Evolutionary conservation across 2,888 invertebrate species (phyloP).

Genomic region (Actias luna): DNA sequence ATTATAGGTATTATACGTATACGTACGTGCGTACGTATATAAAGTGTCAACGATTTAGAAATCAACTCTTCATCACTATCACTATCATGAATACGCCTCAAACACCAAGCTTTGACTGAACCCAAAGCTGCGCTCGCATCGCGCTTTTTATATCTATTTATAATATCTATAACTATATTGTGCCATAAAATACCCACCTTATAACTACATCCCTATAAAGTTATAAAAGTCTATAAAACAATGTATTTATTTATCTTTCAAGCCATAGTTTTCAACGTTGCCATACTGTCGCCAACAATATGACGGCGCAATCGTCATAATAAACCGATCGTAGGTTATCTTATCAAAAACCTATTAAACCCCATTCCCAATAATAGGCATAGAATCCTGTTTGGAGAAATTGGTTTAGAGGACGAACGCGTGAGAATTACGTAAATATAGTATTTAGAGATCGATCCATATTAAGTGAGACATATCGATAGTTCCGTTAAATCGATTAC

Average conservation of each 20-base stretch:
- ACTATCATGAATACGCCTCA: no score
- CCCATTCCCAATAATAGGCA: slow-evolving; percentile 51
- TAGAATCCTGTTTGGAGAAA: slow-evolving; percentile 46
- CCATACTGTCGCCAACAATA: neutral
- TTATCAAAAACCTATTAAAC: slow-evolving; percentile 55
- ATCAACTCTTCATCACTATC: no score
- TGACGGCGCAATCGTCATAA: slow-evolving; percentile 31
- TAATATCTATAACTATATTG: no score
- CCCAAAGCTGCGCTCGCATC: no score
- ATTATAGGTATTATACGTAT: no score
- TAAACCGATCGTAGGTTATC: slow-evolving; percentile 42
- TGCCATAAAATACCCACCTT: no score
- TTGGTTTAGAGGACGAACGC: slow-evolving; percentile 44
- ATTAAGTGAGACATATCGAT: slow-evolving; percentile 37
- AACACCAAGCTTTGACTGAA: no score
- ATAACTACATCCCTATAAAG: no score
- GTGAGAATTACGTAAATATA: slow-evolving; percentile 51
- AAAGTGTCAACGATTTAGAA: no score
- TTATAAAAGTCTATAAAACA: no score
- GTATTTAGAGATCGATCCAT: slow-evolving; percentile 49
- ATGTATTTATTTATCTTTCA: neutral
- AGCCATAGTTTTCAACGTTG: neutral
- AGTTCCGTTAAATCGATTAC: slow-evolving; percentile 32
- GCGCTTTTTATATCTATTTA: no score
- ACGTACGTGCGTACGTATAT: no score